Base-by-base conservation (phyloP, 2,797 vertebrate species). In the Lophotriccus pileatus region DNA sequence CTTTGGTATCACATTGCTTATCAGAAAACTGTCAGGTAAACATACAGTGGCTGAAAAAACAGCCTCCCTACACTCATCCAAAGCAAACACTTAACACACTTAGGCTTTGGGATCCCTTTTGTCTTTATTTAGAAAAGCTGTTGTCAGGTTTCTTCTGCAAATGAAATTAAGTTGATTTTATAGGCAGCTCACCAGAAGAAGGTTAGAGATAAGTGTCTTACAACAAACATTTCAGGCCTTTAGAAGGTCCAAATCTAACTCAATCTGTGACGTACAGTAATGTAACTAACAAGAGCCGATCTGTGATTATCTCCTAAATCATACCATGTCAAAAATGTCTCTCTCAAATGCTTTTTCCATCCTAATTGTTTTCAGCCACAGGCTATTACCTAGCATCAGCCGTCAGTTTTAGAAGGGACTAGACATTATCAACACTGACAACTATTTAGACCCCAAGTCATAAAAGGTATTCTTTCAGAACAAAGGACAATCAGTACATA, bases 1-100 rank as follows among this genome's bases (percentile, higher is more conserved):
- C 77, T 97, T 95, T 37, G 50, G 52, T 64, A 75, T 50, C 94
- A 84, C 88, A 80, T 58, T 89, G 64, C 97, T 97, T 97, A 94
- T 95, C 97, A 96, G 94, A 95, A 94, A 95, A 87, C 75, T 80
- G 89, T 63, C 92, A 89, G 84, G 91, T 96, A 96, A 92, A 97
- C 90, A 97, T 41, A 74, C 70, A 90, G 82, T 87, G 82, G 84
- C 94, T 66, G 59, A 84, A 92, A 94, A 94, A 93, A 43, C 39
- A 92, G 67, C 36, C 72, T 95, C 93, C 50, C 89, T 92, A 32
- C 83, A 23, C 66, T 91, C 78, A 92, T 90, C 94, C 90, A 96
- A 95, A 96, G 96, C 97, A 97, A 98, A 97, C 95, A 97, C 64
- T 86, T 79, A 58, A 55, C 59, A 76, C 32, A 2, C 47, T 89